Evolutionary conservation across 2,113 vertebrate genomes (phyloP).

Genomic region (Glaucidium brasilianum): DNA sequence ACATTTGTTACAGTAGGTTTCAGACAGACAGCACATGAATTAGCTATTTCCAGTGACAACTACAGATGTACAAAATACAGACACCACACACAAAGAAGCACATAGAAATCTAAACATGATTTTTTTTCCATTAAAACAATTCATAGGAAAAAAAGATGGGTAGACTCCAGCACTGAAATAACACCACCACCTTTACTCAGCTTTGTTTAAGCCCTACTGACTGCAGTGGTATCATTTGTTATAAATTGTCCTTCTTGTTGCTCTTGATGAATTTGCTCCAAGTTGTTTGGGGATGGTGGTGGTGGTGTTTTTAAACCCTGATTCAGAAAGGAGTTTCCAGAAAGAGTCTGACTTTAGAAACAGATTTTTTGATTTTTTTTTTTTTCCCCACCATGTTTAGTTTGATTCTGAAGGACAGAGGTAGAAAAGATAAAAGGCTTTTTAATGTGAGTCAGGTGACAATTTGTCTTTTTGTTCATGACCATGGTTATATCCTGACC

Average conservation of each 20-base stretch:
- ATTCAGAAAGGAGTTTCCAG: background rate
- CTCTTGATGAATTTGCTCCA: background rate
- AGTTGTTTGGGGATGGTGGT: background rate
- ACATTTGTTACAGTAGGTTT: background rate
- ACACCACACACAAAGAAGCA: background rate
- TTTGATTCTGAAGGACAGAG: background rate
- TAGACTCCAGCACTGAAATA: background rate
- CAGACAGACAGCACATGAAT: constrained; percentile 2
- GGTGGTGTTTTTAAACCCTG: background rate
- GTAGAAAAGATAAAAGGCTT: background rate
- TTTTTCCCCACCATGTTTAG: background rate
- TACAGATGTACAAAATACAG: background rate
- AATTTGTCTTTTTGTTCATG: background rate
- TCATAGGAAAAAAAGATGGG: background rate
- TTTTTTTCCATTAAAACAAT: background rate
- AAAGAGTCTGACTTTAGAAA: background rate
- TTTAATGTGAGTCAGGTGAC: background rate
- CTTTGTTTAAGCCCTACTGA: background rate
- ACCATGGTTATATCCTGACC: background rate
- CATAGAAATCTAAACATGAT: background rate
- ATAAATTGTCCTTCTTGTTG: background rate
- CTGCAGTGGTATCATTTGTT: background rate
- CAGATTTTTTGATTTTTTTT: too few species aligned
- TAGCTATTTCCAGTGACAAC: background rate
- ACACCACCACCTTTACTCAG: background rate